A percentile compares a stretch with the other conserved stretches of the same genome.
These are phyloP conservation scores for Saimiri boliviensis DNA, from an alignment of 2,113 vertebrate genomes.

Conservation along the genomic window DNA sequence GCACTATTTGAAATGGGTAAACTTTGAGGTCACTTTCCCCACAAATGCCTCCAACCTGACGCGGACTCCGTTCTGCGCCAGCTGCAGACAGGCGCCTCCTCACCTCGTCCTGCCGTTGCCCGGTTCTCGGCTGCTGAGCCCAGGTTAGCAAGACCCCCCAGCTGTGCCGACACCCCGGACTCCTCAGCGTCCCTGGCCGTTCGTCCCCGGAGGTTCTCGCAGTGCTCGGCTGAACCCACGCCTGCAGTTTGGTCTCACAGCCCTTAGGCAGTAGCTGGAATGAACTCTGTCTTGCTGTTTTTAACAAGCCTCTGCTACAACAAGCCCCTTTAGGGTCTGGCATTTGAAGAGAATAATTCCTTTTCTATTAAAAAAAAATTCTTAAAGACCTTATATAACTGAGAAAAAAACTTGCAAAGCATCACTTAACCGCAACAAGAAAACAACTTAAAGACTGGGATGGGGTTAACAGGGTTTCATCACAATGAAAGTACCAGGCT, in stretches of 20 bases:
- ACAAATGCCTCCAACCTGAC: neutral
- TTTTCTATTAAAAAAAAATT: neutral
- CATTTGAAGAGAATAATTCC: neutral
- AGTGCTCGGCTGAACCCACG: neutral
- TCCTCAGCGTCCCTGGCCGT: no score
- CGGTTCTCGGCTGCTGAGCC: neutral
- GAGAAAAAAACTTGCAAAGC: neutral
- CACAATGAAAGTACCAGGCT: neutral
- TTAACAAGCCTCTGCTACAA: neutral
- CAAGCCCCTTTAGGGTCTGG: neutral
- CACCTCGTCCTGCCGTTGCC: no score
- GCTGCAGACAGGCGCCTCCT: no score
- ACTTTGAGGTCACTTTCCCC: neutral
- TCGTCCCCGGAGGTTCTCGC: neutral
- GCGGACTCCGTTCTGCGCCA: neutral
- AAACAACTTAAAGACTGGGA: neutral
- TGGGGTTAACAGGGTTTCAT: neutral
- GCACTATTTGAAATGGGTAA: neutral
- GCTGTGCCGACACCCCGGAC: rapidly evolving
- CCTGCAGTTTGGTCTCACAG: neutral
- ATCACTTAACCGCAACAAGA: neutral
- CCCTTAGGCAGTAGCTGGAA: neutral
- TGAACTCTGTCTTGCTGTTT: neutral
- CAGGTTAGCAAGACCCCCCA: neutral
- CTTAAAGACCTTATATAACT: neutral